Evolutionary conservation across 2,797 vertebrate genomes (phyloP).

Genomic region (Champsocephalus esox): DNA sequence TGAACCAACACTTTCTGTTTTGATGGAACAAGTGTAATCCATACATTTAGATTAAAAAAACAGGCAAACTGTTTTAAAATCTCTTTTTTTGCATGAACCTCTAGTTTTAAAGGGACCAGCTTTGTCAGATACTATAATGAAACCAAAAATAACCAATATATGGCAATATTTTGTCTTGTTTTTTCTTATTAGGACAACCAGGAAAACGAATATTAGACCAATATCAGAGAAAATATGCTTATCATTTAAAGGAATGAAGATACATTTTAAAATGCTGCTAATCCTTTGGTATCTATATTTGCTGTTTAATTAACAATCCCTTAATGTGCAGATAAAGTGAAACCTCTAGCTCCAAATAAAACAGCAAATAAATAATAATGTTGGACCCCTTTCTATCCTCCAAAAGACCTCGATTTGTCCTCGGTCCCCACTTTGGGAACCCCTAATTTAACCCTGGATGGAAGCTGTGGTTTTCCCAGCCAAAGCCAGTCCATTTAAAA

Average conservation of each 20-base stretch:
- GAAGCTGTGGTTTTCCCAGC: slow-evolving; percentile 54
- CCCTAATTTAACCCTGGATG: slow-evolving; percentile 50
- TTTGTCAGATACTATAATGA: not conserved
- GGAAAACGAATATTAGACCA: not conserved
- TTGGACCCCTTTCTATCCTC: slow-evolving; percentile 14
- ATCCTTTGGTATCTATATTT: not conserved
- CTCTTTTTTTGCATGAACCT: not conserved
- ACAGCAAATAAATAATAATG: not conserved
- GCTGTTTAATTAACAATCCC: not conserved
- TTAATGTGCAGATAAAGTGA: not conserved
- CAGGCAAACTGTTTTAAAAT: not conserved
- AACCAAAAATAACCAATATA: not conserved
- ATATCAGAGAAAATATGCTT: not conserved
- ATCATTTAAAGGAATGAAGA: not conserved
- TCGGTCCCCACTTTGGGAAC: slow-evolving; percentile 49
- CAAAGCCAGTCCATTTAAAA: slow-evolving; percentile 61
- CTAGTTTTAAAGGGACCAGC: not conserved
- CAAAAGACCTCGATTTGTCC: slow-evolving; percentile 27
- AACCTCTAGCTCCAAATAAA: not conserved
- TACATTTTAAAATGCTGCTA: not conserved
- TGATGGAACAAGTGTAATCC: not conserved
- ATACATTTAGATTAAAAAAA: not conserved
- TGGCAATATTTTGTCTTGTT: not conserved
- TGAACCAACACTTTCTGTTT: not conserved
- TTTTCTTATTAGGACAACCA: not conserved